Base-by-base conservation (phyloP, 2,888 invertebrate species). In the Drosophila maculinotata region DNA sequence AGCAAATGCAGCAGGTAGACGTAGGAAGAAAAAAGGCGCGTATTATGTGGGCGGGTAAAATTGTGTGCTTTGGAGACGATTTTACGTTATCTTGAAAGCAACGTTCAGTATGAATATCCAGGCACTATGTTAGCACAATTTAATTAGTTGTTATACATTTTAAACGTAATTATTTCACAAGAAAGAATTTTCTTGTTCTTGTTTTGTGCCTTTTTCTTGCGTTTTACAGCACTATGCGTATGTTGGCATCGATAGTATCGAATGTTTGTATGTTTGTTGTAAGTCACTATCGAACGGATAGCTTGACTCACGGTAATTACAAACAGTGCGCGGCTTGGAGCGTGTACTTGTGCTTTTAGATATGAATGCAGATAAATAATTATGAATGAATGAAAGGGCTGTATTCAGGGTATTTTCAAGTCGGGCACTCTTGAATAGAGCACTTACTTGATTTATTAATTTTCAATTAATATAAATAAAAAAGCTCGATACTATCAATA, bases 11-110 rank as follows among this genome's bases (percentile, higher is more conserved):
- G 72, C 67, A 65, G 76, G 72, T 59, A 44, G 41, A 48, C 8
- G 31, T 15, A 28, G 7, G 38, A n/a, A n/a, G 17, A 25, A 69
- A 69, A 73, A 76, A 53, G 42, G 76, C 71, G 76, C 71, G 71
- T 30, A 35, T 39, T 36, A 3, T 35, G 30, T 30, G 15, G 28
- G 17, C 17, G 14, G 20, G 6, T 6, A 25, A 45, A 36, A n/a
- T 9, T 26, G 15, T 7, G 1, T 4, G 10, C 14, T 35, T 23
- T 28, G 2, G 5, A 14, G 7, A 7, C 42, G 10, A 36, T 1
- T 33, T 35, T 9, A 14, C 10, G 3, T 17, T 44, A 6, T 31
- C 20, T n/a, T 39, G 35, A 2, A 26, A n/a, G 12, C 31, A 9
- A 9, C n/a, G 25, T 14, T 41, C 0, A 10, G 12, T 48, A 3